phyloP scores from a whole-genome alignment of 2,797 vertebrate species.

The Cossypha dichroa region DNA sequence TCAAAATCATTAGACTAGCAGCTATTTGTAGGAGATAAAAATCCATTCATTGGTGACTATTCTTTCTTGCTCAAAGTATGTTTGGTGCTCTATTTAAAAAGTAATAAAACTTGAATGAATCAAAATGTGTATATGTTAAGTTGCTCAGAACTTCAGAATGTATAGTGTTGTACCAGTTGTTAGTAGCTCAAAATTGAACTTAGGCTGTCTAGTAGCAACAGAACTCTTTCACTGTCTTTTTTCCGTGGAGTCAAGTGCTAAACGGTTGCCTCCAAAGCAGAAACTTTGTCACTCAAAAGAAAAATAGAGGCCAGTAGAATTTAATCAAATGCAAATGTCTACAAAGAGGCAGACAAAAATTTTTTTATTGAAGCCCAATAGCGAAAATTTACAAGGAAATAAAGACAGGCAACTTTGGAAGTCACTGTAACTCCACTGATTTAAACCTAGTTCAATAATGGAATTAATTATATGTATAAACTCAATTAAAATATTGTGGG shows the following conservation, averaged over 20 bases:
- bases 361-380: neutral
- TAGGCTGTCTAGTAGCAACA: neutral
- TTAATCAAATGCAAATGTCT: neutral
- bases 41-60: neutral
- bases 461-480: neutral
- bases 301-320: neutral
- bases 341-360: neutral
- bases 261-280: neutral
- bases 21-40: neutral
- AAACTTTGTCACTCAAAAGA: neutral
- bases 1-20: slow-evolving; percentile 2
- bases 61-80: neutral
- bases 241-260: neutral
- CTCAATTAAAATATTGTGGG: neutral
- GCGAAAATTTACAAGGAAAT: neutral
- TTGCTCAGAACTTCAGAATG: neutral
- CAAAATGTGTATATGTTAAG: neutral
- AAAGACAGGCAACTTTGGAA: neutral
- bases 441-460: neutral
- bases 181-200: neutral
- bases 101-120: neutral
- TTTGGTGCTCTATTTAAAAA: neutral
- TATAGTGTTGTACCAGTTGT: neutral
- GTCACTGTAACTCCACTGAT: neutral
- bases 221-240: neutral